A percentile compares a stretch with the other conserved stretches of the same genome.
Evolutionary conservation across 2,797 vertebrate species (phyloP).

Genomic region (Tauraco hartlaubi): DNA sequence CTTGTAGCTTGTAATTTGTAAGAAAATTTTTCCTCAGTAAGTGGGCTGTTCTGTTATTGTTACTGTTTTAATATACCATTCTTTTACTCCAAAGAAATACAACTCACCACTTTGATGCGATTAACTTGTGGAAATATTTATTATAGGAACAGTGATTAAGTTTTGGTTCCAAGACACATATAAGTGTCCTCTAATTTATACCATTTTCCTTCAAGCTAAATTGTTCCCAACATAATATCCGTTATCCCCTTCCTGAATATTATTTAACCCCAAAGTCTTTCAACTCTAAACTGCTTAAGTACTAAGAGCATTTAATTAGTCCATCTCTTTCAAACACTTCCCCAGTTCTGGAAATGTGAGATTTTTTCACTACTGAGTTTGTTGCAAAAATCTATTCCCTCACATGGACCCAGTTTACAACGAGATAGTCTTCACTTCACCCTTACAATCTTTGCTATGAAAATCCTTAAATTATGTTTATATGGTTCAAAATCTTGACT

Average conservation of each 20-base stretch:
- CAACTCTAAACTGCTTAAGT: background rate
- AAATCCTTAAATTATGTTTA: background rate
- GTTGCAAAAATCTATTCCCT: background rate
- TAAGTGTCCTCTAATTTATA: background rate
- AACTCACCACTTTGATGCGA: background rate
- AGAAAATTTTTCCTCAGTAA: background rate
- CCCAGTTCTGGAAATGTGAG: background rate
- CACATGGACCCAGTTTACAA: background rate
- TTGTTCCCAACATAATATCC: background rate
- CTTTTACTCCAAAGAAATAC: background rate
- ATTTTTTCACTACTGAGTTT: background rate
- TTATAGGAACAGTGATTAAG: background rate
- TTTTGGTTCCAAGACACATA: background rate
- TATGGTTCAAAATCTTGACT: background rate
- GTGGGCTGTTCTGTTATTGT: background rate
- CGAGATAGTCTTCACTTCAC: background rate
- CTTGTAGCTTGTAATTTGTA: background rate
- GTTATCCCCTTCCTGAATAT: background rate
- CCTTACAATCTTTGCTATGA: background rate
- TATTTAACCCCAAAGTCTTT: background rate
- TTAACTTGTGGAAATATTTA: slow-evolving; percentile 17
- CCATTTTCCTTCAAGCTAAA: background rate
- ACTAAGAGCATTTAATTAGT: background rate
- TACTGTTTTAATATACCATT: background rate
- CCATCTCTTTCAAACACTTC: background rate